Conservation (phyloP, 2,888 invertebrate genomes). For the Hesperia comma region DNA sequence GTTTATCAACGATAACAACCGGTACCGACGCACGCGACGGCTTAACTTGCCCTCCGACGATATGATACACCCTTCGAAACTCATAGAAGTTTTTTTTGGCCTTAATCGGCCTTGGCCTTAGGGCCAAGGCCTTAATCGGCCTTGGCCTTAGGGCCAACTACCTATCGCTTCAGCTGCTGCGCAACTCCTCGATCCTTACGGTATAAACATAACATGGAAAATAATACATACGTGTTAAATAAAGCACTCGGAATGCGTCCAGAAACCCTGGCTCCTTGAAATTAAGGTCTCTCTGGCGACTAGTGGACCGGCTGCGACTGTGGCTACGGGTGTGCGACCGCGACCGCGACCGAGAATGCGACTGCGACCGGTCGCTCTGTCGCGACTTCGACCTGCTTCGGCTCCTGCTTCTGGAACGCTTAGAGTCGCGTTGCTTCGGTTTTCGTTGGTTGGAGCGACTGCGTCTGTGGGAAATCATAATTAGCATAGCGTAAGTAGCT, state of each 20-base stretch:
- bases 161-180: no score
- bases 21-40: no score
- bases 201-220: no score
- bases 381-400: slow-evolving; percentile 45
- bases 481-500: no score
- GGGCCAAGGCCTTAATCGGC: no score
- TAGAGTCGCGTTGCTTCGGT: slow-evolving; percentile 48
- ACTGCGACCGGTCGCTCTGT: slow-evolving; percentile 47
- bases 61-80: no score
- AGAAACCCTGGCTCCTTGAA: slow-evolving; percentile 65
- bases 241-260: slow-evolving; percentile 74
- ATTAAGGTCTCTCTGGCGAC: slow-evolving; percentile 52
- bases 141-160: no score
- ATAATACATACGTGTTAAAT: slow-evolving; percentile 70
- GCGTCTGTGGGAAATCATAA: slow-evolving; percentile 45
- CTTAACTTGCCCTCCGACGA: no score
- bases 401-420: slow-evolving; percentile 47
- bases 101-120: no score
- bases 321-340: slow-evolving; percentile 46
- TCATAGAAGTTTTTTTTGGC: no score
- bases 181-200: no score
- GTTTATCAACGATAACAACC: no score
- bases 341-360: slow-evolving; percentile 49
- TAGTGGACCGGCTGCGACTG: slow-evolving; percentile 50
- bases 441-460: slow-evolving; percentile 59